These are phyloP conservation scores for Hirudinaria manillensis DNA, from an alignment of 2,888 invertebrate species.

Conservation along the genomic window DNA sequence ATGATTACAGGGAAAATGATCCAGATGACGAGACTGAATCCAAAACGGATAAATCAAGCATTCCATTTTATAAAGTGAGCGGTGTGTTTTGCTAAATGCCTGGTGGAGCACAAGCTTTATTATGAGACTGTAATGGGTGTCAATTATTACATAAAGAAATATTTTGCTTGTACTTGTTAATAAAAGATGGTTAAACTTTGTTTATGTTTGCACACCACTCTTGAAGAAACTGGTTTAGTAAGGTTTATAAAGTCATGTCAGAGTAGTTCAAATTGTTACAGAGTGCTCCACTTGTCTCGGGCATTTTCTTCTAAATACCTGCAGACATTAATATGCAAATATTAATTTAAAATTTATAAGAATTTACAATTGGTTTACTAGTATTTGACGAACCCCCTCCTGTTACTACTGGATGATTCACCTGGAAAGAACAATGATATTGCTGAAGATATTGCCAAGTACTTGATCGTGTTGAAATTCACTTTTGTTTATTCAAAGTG, in stretches of 20 bases:
- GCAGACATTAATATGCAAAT: too few relatives aligned
- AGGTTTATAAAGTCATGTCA: too few relatives aligned
- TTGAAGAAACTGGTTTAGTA: too few relatives aligned
- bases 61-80: conserved; percentile 16
- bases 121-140: too few relatives aligned
- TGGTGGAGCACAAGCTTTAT: too few relatives aligned
- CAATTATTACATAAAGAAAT: too few relatives aligned
- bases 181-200: too few relatives aligned
- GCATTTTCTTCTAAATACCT: background rate
- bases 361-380: conserved; percentile 25
- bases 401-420: conserved; percentile 46
- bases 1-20: conserved; percentile 10
- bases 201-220: too few relatives aligned
- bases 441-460: conserved; percentile 49
- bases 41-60: conserved; percentile 13
- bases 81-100: background rate
- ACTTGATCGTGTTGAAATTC: conserved; percentile 34
- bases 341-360: background rate
- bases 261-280: background rate
- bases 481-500: background rate
- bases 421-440: conserved; percentile 46
- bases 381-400: conserved; percentile 46
- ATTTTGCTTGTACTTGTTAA: too few relatives aligned
- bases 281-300: background rate
- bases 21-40: conserved; percentile 13